Base-by-base conservation (phyloP, 2,797 vertebrate genomes). In the Cyprinodon diabolis region DNA sequence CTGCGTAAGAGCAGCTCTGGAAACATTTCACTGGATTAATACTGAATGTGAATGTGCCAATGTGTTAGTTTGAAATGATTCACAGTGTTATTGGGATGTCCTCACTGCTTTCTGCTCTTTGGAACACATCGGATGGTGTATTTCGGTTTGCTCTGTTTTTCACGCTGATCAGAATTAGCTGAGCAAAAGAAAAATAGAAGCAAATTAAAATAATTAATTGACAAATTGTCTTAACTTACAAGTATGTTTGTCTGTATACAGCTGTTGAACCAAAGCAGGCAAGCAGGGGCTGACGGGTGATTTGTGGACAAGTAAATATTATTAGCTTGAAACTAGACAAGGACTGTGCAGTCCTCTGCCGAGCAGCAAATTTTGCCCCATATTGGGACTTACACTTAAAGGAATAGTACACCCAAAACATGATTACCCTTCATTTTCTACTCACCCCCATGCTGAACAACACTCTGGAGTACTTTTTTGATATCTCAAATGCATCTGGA, bases 61-160 rank as follows among this genome's bases (percentile, higher is more conserved):
- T 19, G 62, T 9, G 67, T 62, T 25, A 43, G 4, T 8, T 69
- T 1, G 40, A 73, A 72, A 54, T 69, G 75, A 15, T 66, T 81
- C 47, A 47, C 60, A 69, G 23, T 54, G 17, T 48, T 23, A 15
- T 30, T 67, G 37, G 52, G 55, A 69, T 79, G 69, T 66, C 4
- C 54, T 82, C 80, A 74, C 54, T 76, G 77, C 65, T 78, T 60
- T 77, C 57, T 69, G 72, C 21, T 17, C 77, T 76, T 69, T 69
- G 12, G 2, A 81, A 79, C 73, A 57, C 75, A 89, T 83, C 79
- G 84, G 80, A 80, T 85, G 83, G 78, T 74, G 66, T 55, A 10
- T 40, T 71, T 57, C 76, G 65, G 82, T 75, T 85, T 76, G 74
- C 70, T 71, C 30, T 0, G 52, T 66, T 62, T 72, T 85, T 72